These are phyloP conservation scores for Chaetorhynchus papuensis DNA, from an alignment of 2,113 vertebrate genomes.

Conservation along the genomic window DNA sequence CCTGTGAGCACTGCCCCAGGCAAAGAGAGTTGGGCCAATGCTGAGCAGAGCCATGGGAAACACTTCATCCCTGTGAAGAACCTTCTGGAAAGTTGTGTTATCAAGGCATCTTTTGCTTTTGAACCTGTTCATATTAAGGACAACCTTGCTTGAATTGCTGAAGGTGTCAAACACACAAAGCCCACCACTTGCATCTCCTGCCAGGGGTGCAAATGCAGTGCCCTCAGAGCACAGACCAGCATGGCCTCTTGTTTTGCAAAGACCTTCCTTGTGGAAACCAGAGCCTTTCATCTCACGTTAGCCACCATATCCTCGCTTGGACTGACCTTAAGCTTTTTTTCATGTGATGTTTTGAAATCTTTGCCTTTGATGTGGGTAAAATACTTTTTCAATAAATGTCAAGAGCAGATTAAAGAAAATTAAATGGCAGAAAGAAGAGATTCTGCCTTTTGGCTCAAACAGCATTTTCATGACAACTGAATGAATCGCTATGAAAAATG, in stretches of 20 bases:
- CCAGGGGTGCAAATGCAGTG: neutral
- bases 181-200: neutral
- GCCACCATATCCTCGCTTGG: neutral
- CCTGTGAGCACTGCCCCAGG: neutral
- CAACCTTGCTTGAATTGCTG: neutral
- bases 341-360: slow-evolving; percentile 24
- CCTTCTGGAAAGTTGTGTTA: neutral
- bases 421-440: neutral
- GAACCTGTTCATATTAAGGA: neutral
- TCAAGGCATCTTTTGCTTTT: neutral
- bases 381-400: slow-evolving; percentile 47
- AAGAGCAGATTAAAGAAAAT: slow-evolving; percentile 52
- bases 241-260: neutral
- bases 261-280: neutral
- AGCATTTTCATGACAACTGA: neutral
- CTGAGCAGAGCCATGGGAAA: neutral
- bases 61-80: neutral
- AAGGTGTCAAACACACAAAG: neutral
- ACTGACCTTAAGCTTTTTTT: neutral
- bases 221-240: neutral
- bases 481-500: neutral
- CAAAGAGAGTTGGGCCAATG: neutral
- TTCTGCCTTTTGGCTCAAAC: slow-evolving; percentile 17
- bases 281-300: slow-evolving; percentile 4
- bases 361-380: slow-evolving; percentile 24